A percentile compares a stretch with the other conserved stretches of the same genome.
Evolutionary conservation across 2,797 vertebrate genomes (phyloP).

Genomic region (Dromococcyx pavoninus): DNA sequence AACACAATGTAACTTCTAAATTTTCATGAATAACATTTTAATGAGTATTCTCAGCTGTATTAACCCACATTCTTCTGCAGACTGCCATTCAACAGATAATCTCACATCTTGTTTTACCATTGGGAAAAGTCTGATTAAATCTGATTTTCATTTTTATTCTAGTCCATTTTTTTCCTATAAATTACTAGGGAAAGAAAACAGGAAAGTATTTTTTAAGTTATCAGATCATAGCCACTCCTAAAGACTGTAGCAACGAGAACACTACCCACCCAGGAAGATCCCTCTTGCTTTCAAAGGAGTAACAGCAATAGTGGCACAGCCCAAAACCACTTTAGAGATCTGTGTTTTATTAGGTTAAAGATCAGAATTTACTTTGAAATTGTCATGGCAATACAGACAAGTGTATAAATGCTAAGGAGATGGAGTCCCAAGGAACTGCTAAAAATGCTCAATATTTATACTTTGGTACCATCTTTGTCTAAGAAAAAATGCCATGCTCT

Average conservation of each 20-base stretch:
- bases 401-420: not conserved
- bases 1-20: not conserved
- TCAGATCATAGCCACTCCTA: not conserved
- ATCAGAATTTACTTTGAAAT: not conserved
- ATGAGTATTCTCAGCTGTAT: not conserved
- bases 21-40: not conserved
- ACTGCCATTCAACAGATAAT: not conserved
- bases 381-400: not conserved
- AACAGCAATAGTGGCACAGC: not conserved
- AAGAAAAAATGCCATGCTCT: not conserved
- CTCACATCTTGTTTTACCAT: not conserved
- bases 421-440: not conserved
- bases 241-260: not conserved
- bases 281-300: not conserved
- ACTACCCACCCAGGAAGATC: not conserved
- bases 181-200: not conserved
- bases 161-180: not conserved
- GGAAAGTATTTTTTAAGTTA: not conserved
- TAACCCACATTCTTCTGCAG: not conserved
- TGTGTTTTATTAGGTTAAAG: not conserved
- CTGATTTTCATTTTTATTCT: not conserved
- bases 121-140: not conserved
- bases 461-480: not conserved
- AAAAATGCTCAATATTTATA: not conserved
- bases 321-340: not conserved